Evolutionary conservation across 2,113 vertebrate genomes (phyloP).

Genomic region (Cacatua alba): DNA sequence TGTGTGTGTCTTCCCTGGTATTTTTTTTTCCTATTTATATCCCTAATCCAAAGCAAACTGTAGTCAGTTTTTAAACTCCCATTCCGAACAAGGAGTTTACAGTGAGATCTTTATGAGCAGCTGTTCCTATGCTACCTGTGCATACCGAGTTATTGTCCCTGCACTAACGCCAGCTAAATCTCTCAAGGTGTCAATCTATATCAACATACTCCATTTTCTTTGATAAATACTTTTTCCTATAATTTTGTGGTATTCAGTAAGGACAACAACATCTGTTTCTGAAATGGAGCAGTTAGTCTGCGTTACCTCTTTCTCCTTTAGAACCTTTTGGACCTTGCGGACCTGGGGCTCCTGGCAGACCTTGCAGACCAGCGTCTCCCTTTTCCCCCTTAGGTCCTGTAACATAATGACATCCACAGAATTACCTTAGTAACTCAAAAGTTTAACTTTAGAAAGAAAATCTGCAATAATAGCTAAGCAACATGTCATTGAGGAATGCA

Average conservation of each 20-base stretch:
- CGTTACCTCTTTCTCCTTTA: constrained; percentile 88
- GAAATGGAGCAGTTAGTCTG: neutral
- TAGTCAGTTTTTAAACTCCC: neutral
- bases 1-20: rapidly evolving
- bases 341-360: constrained; percentile 77
- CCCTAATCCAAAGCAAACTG: neutral
- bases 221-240: neutral
- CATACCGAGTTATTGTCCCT: neutral
- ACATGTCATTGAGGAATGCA: neutral
- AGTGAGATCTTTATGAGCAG: neutral
- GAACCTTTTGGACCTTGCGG: constrained; percentile 77
- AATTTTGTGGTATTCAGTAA: neutral
- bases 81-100: neutral
- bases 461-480: neutral
- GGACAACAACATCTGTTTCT: neutral
- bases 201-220: neutral
- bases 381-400: constrained; percentile 84
- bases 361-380: constrained; percentile 82
- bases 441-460: neutral
- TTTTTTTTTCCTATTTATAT: neutral
- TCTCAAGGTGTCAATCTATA: neutral
- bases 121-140: neutral
- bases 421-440: neutral
- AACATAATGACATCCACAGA: constrained; percentile 13
- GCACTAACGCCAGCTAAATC: neutral